Conservation (phyloP, 2,113 vertebrate species). For the Crotalus horridus region DNA sequence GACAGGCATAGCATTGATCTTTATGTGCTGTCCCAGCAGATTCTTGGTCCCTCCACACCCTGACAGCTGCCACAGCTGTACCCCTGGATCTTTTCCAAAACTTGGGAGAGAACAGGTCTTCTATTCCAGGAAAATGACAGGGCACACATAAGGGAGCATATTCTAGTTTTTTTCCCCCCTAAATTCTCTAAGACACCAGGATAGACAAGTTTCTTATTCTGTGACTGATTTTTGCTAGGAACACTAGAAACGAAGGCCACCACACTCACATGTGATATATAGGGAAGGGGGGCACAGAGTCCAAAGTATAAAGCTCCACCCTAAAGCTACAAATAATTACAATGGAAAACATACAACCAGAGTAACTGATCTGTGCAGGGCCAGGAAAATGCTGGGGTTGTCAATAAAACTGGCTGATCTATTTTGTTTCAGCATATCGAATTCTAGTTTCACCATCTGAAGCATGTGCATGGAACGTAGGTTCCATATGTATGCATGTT, state of each 20-base stretch:
- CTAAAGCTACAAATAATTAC: neutral
- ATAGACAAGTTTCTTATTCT: neutral
- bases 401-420: neutral
- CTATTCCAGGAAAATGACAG: no score
- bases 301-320: neutral
- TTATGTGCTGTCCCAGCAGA: conserved; percentile 2
- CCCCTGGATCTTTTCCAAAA: conserved; percentile 11
- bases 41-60: neutral
- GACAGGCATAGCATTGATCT: neutral
- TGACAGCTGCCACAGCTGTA: conserved; percentile 22
- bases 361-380: neutral
- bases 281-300: neutral
- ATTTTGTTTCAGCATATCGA: neutral
- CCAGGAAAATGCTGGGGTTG: neutral
- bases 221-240: neutral
- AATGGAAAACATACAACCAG: neutral
- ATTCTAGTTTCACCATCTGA: neutral
- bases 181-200: neutral
- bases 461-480: neutral
- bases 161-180: neutral
- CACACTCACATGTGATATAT: neutral
- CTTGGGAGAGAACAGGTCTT: neutral
- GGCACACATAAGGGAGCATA: neutral
- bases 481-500: neutral
- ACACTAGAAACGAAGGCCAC: neutral